phyloP scores from a whole-genome alignment of 2,113 vertebrate genomes.

The Coregonus clupeaformis region DNA sequence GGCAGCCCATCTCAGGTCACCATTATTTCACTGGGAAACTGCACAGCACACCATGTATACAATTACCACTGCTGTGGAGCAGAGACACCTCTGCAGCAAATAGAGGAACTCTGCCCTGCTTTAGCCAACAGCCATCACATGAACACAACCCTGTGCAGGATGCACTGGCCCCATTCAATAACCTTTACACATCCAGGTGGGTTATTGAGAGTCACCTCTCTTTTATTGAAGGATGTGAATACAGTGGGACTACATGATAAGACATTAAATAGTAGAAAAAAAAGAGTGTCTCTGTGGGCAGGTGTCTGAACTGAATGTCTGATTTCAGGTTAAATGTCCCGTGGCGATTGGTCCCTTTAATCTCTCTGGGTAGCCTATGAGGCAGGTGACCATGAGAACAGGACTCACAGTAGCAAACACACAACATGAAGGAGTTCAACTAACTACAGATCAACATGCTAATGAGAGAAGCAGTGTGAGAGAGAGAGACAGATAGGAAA shows the following conservation, averaged over 20 bases:
- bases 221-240: too few species aligned
- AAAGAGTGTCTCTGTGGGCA: conserved; percentile 21
- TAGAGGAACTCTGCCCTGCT: not conserved
- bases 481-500: not conserved
- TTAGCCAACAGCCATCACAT: not conserved
- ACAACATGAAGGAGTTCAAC: not conserved
- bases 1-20: conserved; percentile 19
- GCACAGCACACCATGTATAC: conserved; percentile 30
- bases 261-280: too few species aligned
- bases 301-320: conserved; percentile 35
- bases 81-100: conserved; percentile 19
- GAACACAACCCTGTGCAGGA: not conserved
- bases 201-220: too few species aligned
- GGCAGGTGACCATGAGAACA: conserved; percentile 25
- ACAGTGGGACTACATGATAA: too few species aligned
- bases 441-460: conserved; percentile 41
- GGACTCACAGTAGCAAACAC: not conserved
- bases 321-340: conserved; percentile 24
- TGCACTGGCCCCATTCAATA: too few species aligned
- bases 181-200: too few species aligned
- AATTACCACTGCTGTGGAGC: conserved; percentile 26
- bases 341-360: conserved; percentile 39
- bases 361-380: conserved; percentile 34
- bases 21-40: conserved; percentile 38
- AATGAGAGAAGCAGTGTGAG: conserved; percentile 38